Evolutionary conservation across 1,140 invertebrate species (phyloP), one percentile per base, ranked within the genome.

Genomic region (Bombyx mandarina): DNA sequence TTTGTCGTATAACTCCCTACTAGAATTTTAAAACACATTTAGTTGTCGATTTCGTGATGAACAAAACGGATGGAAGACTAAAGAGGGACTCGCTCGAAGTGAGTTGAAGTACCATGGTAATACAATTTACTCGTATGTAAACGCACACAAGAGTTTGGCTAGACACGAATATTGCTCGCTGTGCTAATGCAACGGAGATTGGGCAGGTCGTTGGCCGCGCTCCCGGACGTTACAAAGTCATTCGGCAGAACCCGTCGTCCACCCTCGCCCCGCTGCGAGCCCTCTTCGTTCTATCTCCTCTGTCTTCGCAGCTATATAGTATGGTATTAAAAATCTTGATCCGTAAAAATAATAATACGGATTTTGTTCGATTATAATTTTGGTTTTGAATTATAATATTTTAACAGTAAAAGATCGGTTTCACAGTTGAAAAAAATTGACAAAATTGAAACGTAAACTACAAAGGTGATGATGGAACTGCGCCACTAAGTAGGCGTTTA

Each of bases 131-230:
- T n/a, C 57, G 54, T 59, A 61, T 61, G 56, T 63, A 53, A 54
- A 70, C 63, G 60, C 71, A 67, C 67, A 66, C 69, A 60, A 49
- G 60, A 60, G 58, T 54, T 59, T 57, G 63, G 57, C 60, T 79
- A 77, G 71, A 83, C 73, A 79, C 73, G 71, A 79, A 84, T 84
- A 85, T 84, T 82, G 79, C 79, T 82, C 71, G 88, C 84, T 84
- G 88, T 88, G 88, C 88, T 88, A 89, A 89, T 88, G 88, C 85
- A 80, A 73, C 80, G 76, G 83, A 89, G 88, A 89, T 88, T 88
- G 88, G 86, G 81, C 82, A 88, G 86, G 86, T 89, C 86, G 78
- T 80, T 88, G 88, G 75, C 86, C 88, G 79, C 86, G 75, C 83
- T 82, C 83, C 81, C 82, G 87, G 86, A 87, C 86, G 85, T 81